Conservation (phyloP, 2,113 vertebrate genomes). For the Reinhardtius hippoglossoides region DNA sequence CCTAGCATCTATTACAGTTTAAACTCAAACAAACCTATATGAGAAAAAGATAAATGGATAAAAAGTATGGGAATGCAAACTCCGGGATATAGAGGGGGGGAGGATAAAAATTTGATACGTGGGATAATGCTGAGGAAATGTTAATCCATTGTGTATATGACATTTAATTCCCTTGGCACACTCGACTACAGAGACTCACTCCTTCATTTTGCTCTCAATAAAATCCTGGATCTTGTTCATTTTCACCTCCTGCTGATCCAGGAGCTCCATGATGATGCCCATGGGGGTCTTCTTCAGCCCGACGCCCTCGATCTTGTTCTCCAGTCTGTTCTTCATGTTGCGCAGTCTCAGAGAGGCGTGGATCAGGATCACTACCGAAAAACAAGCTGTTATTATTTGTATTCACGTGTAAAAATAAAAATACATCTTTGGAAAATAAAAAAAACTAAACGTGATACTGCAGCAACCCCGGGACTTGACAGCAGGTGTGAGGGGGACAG, state of each 20-base stretch:
- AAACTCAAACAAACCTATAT: conserved; percentile 13
- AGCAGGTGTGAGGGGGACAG: conserved; percentile 16
- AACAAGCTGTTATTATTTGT: not conserved
- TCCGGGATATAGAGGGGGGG: conserved; percentile 22
- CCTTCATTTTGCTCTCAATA: conserved; percentile 89
- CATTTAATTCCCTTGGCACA: conserved; percentile 18
- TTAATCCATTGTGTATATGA: conserved; percentile 25
- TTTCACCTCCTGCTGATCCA: conserved; percentile 95
- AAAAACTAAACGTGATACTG: conserved; percentile 37
- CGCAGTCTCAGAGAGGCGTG: conserved; percentile 94
- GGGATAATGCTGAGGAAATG: conserved; percentile 20
- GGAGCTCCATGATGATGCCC: conserved; percentile 93
- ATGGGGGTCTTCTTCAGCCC: conserved; percentile 96
- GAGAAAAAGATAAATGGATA: conserved; percentile 1
- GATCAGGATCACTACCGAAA: conserved; percentile 89
- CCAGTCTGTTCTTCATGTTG: conserved; percentile 95
- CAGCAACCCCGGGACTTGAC: conserved; percentile 2
- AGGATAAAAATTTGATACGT: conserved; percentile 22
- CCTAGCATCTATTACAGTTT: not conserved
- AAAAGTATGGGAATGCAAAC: conserved; percentile 35
- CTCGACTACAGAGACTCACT: conserved; percentile 73
- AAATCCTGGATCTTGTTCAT: conserved; percentile 92
- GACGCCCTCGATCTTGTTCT: conserved; percentile 94
- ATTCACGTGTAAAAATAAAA: not conserved
- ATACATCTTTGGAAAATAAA: not conserved